Evolutionary conservation across 2,797 vertebrate species (phyloP).

Genomic region (Crenuchus spilurus): DNA sequence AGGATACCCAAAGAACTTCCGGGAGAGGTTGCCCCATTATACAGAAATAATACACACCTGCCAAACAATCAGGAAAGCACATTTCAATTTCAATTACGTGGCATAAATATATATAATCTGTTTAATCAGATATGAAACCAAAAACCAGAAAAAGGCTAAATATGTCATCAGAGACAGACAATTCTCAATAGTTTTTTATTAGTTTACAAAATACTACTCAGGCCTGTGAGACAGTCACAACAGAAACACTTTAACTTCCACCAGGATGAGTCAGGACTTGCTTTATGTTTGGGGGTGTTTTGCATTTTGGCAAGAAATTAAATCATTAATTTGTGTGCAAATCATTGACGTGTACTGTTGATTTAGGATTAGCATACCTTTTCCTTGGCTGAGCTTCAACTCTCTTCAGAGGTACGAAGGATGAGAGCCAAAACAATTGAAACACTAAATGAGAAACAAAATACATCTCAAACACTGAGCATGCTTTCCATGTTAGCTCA

Average conservation of each 20-base stretch:
- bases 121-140: too few relatives aligned
- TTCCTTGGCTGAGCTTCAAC: conserved; percentile 1
- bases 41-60: too few relatives aligned
- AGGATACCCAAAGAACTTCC: too few relatives aligned
- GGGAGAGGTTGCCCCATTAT: too few relatives aligned
- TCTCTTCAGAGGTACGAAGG: background rate
- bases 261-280: background rate
- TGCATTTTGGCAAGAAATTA: conserved; percentile 3
- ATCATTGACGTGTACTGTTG: conserved; percentile 1
- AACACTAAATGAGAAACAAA: conserved; percentile 18
- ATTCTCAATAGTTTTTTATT: too few relatives aligned
- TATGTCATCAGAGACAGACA: too few relatives aligned
- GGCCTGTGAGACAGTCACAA: background rate
- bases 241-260: conserved; percentile 3
- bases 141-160: too few relatives aligned
- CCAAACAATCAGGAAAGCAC: too few relatives aligned
- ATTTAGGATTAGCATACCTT: conserved; percentile 5
- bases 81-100: too few relatives aligned
- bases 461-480: background rate
- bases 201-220: background rate
- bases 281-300: background rate
- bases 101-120: too few relatives aligned
- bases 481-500: background rate
- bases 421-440: background rate
- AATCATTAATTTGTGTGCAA: conserved; percentile 25